A percentile compares a stretch with the other conserved stretches of the same genome.
Evolutionary conservation across 2,797 vertebrate species (phyloP).

Genomic region (Hydrocynus forskahlii): DNA sequence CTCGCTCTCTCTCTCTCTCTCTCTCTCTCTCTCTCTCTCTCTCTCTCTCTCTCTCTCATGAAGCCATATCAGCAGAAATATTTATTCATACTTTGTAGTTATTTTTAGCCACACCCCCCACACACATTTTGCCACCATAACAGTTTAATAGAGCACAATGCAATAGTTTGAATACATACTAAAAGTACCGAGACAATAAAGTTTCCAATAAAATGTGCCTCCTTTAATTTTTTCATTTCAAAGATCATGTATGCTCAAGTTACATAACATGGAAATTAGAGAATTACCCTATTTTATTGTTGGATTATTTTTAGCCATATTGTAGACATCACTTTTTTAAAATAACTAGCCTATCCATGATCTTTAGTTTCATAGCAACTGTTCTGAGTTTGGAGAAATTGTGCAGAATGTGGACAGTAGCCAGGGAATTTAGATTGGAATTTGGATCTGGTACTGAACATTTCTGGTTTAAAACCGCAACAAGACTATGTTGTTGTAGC

Average conservation of each 20-base stretch:
- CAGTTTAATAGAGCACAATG: not conserved
- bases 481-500: too few species aligned
- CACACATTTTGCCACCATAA: not conserved
- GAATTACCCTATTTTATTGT: not conserved
- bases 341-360: too few species aligned
- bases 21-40: too few species aligned
- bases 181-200: not conserved
- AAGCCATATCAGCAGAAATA: conserved; percentile 6
- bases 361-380: too few species aligned
- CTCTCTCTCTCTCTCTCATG: not conserved
- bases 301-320: too few species aligned
- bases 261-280: not conserved
- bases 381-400: too few species aligned
- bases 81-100: not conserved
- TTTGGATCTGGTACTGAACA: too few species aligned
- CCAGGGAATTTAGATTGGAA: too few species aligned
- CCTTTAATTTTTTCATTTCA: not conserved
- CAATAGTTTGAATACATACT: not conserved
- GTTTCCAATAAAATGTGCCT: too few species aligned
- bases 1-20: conserved; percentile 24
- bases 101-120: not conserved
- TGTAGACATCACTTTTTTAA: too few species aligned
- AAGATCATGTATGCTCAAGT: not conserved
- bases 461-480: too few species aligned
- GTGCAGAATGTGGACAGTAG: too few species aligned